A percentile compares a stretch with the other conserved stretches of the same genome.
phyloP scores from a whole-genome alignment of 2,888 invertebrate genomes.

The Frankliniella intonsa region DNA sequence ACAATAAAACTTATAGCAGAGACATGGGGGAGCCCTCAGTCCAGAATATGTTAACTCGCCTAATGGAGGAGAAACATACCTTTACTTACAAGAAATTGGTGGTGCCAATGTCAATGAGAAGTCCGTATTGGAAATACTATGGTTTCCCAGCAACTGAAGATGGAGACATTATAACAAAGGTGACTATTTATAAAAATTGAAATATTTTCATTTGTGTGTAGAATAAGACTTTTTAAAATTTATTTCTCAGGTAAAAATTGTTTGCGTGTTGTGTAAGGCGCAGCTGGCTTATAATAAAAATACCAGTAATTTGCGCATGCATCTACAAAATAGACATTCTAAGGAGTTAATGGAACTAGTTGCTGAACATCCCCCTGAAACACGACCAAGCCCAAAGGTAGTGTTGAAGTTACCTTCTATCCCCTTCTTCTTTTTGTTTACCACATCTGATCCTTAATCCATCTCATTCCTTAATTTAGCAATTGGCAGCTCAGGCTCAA shows the following conservation, averaged over 20 bases:
- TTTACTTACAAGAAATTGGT: constrained; percentile 49
- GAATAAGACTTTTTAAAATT: neutral
- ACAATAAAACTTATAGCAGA: neutral
- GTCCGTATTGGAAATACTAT: constrained; percentile 53
- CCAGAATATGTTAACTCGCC: neutral
- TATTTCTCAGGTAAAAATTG: constrained; percentile 46
- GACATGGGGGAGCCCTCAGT: neutral
- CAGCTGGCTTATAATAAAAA: constrained; percentile 52
- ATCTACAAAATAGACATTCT: constrained; percentile 50
- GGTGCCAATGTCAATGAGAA: constrained; percentile 51
- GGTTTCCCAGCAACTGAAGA: constrained; percentile 52
- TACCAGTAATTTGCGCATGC: constrained; percentile 51
- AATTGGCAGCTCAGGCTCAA: neutral
- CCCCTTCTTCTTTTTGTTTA: neutral
- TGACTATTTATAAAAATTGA: neutral
- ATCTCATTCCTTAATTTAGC: neutral
- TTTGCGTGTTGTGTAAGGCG: constrained; percentile 50
- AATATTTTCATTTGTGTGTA: neutral
- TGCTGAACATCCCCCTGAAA: constrained; percentile 42
- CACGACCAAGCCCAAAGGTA: constrained; percentile 32
- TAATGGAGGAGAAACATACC: constrained; percentile 36
- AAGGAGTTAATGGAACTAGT: constrained; percentile 46
- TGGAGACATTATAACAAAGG: constrained; percentile 43
- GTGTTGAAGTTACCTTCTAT: neutral
- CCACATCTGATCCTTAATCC: neutral